Conservation (phyloP, 2,113 vertebrate genomes). For the Hippocampus abdominalis region DNA sequence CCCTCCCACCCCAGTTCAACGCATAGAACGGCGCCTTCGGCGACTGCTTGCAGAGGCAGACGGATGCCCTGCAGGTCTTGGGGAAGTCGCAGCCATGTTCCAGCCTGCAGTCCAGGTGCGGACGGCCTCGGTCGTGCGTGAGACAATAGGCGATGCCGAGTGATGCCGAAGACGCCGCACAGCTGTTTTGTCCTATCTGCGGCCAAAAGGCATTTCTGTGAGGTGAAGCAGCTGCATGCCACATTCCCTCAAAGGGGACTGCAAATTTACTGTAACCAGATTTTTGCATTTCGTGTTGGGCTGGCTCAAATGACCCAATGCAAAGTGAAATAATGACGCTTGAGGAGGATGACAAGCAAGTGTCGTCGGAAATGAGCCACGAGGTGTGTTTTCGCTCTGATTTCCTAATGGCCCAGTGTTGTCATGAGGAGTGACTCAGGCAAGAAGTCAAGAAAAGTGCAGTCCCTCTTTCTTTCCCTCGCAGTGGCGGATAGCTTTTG, state of each 20-base stretch:
- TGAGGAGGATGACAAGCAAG: conserved; percentile 1
- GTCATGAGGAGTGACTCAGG: neutral
- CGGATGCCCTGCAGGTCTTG: conserved; percentile 1
- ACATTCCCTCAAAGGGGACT: neutral
- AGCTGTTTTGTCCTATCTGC: conserved; percentile 10
- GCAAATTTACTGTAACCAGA: neutral
- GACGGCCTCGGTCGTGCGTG: neutral
- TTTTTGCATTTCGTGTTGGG: neutral
- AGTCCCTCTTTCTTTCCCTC: neutral
- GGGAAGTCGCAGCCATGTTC: conserved; percentile 18
- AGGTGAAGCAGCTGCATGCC: neutral
- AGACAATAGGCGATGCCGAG: neutral
- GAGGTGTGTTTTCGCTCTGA: conserved; percentile 9
- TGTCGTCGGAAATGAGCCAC: conserved; percentile 12
- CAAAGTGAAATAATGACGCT: neutral
- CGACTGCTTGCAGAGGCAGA: neutral
- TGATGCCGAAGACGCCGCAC: conserved; percentile 11
- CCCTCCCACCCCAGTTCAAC: neutral
- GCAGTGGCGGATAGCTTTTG: neutral
- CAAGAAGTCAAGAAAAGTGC: neutral
- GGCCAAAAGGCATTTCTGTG: conserved; percentile 1
- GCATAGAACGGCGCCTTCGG: neutral
- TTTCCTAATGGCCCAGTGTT: conserved; percentile 11
- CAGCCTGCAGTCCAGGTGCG: conserved; percentile 13
- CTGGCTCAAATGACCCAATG: neutral